A percentile compares a stretch with the other conserved stretches of the same genome.
Evolutionary conservation across 2,888 invertebrate species (phyloP).

Genomic region (Hecatera dysodea): DNA sequence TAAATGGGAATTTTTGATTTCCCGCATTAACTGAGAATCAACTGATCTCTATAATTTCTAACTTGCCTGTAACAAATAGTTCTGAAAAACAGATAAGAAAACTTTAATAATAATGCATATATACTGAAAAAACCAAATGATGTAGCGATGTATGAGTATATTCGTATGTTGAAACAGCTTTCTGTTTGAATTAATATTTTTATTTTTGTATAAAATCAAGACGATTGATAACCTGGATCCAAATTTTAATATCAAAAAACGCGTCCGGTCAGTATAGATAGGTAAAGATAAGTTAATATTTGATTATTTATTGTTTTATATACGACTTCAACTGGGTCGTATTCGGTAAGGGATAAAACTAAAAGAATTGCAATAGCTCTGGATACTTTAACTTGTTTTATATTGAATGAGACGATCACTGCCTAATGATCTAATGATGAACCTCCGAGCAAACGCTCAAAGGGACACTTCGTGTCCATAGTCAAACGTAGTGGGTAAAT

Average conservation of each 20-base stretch:
- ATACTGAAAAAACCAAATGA: conserved; percentile 47
- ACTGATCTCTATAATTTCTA: conserved; percentile 49
- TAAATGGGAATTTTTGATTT: conserved; percentile 2
- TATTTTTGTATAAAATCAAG: conserved; percentile 4
- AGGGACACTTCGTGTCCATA: conserved; percentile 82
- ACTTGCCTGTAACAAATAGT: conserved; percentile 16
- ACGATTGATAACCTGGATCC: conserved; percentile 28
- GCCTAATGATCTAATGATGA: conserved; percentile 80
- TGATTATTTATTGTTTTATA: conserved; percentile 70
- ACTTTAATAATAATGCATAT: background rate
- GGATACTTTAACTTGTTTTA: conserved; percentile 51
- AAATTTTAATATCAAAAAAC: conserved; percentile 27
- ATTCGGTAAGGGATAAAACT: conserved; percentile 60
- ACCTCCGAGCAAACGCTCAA: conserved; percentile 75
- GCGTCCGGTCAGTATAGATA: conserved; percentile 66
- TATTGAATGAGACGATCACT: conserved; percentile 76
- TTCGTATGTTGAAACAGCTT: conserved; percentile 17
- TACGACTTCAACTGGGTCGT: conserved; percentile 53
- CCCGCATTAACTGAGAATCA: conserved; percentile 32
- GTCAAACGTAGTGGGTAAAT: conserved; percentile 85
- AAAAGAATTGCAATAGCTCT: conserved; percentile 57
- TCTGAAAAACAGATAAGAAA: conserved; percentile 5
- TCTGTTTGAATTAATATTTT: conserved; percentile 17
- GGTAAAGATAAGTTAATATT: conserved; percentile 61
- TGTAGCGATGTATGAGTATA: conserved; percentile 30